Percentiles rank a stretch among this genome's conserved stretches.
Evolutionary conservation across 2,113 vertebrate species (phyloP).

Genomic region (Hylia prasina): DNA sequence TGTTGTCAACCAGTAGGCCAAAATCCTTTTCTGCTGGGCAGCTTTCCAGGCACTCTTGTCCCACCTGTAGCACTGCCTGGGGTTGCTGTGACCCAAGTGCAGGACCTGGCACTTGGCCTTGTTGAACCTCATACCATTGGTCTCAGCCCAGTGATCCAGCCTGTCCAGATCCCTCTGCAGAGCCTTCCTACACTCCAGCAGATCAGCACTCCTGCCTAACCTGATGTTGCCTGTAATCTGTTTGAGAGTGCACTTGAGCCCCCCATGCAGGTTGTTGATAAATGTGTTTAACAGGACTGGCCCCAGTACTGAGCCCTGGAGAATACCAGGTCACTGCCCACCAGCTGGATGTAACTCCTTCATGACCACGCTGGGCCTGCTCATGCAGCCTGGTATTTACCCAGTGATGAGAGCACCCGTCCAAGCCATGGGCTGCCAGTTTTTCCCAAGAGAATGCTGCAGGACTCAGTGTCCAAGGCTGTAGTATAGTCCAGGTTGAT

Average conservation of each 20-base stretch:
- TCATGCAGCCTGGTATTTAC: not conserved
- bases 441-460: not conserved
- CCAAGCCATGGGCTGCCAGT: not conserved
- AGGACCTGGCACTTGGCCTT: not conserved
- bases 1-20: not conserved
- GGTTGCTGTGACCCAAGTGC: not conserved
- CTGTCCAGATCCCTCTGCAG: not conserved
- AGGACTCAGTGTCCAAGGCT: not conserved
- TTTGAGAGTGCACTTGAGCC: not conserved
- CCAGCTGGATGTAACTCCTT: not conserved
- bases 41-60: not conserved
- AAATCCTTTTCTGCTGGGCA: not conserved
- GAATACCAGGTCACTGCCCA: fast-evolving
- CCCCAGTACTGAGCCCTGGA: not conserved
- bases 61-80: not conserved
- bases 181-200: not conserved
- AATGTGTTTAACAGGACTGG: not conserved
- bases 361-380: fast-evolving
- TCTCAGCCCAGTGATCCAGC: not conserved
- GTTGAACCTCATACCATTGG: not conserved
- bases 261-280: not conserved
- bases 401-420: not conserved
- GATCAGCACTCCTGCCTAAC: not conserved
- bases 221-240: not conserved
- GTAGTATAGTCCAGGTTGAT: not conserved